Base-by-base conservation (phyloP, 2,888 invertebrate genomes). In the Phlogophora meticulosa region DNA sequence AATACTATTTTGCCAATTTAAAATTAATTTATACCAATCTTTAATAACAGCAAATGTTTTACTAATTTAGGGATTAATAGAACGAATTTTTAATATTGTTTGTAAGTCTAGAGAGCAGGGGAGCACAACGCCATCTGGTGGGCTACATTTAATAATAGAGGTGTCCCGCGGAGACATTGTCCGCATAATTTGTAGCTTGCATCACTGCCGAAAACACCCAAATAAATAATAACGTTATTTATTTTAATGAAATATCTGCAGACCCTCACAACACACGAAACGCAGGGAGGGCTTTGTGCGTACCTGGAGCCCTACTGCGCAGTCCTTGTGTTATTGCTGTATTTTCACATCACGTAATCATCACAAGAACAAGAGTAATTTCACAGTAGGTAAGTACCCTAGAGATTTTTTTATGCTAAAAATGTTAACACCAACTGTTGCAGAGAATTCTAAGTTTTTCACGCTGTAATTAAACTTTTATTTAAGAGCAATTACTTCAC, bases 171-270 rank as follows among this genome's bases (percentile, higher is more conserved):
- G 95, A 87, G 95, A 84, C 81, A 93, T 95, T 95, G 95, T 95
- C 91, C 92, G 80, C 82, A 86, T 94, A 94, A 95, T 95, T 95
- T 94, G 95, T 95, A 94, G 93, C 92, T 91, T 88, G 88, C 92
- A 93, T 92, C 90, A 90, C 90, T 91, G 89, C 89, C 87, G 86
- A 88, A 91, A 93, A 93, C 91, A 92, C 87, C 87, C 88, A 88
- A 87, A 92, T 91, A 94, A 94, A 94, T 93, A 94, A 94, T 94
- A 93, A 91, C 88, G 90, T 93, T 93, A 93, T 94, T 93, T 91
- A 90, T 91, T 93, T 92, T 92, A 91, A 92, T 92, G 89, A 92
- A 93, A 91, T 87, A 86, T 88, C 87, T 90, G 83, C 79, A 77
- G 46, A 84, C 85, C 85, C 81, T 82, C 82, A 74, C 82, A 74